Evolutionary conservation across 2,888 invertebrate species (phyloP).

Genomic region (Tipula confusa): DNA sequence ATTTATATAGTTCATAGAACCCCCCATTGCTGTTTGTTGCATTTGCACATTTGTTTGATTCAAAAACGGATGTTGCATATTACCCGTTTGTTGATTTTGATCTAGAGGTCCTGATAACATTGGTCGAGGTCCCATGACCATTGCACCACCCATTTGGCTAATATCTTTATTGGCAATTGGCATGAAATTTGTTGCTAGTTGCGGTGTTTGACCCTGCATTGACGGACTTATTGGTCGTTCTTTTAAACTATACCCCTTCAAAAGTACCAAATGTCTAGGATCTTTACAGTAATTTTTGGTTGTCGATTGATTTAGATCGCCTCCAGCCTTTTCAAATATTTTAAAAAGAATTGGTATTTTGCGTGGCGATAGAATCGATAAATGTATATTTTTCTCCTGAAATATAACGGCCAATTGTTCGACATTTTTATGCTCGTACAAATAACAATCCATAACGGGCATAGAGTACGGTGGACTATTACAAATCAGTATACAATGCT

Average conservation of each 20-base stretch:
- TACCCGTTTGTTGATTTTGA: constrained; percentile 26
- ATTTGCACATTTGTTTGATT: neutral
- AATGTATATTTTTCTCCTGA: constrained; percentile 75
- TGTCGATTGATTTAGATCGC: constrained; percentile 71
- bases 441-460: constrained; percentile 69
- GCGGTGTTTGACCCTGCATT: neutral
- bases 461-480: constrained; percentile 90
- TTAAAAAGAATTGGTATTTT: constrained; percentile 82
- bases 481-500: constrained; percentile 63
- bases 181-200: too few species aligned
- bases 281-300: constrained; percentile 91
- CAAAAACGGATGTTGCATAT: constrained; percentile 21
- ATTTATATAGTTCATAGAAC: neutral
- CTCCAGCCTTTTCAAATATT: constrained; percentile 85
- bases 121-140: neutral
- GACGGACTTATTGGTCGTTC: constrained; percentile 63
- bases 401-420: constrained; percentile 78
- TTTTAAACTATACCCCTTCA: constrained; percentile 66
- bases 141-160: too few species aligned
- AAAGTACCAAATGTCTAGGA: constrained; percentile 71
- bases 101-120: neutral
- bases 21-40: neutral
- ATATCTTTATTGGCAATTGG: too few species aligned
- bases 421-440: constrained; percentile 68
- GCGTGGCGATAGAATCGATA: constrained; percentile 84